Base-by-base conservation (phyloP, 1,140 invertebrate species). In the Calephelis nemesis region DNA sequence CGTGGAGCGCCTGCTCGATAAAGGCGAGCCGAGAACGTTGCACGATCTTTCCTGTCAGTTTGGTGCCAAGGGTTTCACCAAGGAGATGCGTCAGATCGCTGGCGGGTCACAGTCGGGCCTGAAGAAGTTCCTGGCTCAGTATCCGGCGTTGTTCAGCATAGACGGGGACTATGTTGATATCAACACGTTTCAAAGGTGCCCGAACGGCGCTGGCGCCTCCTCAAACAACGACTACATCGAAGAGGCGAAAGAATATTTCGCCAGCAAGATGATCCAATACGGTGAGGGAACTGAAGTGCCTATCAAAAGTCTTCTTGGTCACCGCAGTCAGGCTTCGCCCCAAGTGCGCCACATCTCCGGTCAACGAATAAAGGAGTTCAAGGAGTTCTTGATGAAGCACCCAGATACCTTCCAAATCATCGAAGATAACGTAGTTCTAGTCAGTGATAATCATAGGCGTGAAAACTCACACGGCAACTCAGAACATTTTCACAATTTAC, bases 1-100 rank as follows among this genome's bases (percentile, higher is more conserved):
- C 92, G 95, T 99, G 80, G 98, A 99, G 92, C 95, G 97, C 83
- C 93, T 99, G 66, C 94, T 99, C 93, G 97, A 98, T 87, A 98
- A 98, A 92, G 96, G 96, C 71, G 97, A 97, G 87, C 97, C 97
- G 68, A 94, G 98, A 83, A 98, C 98, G 58, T 93, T 99, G 73
- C 98, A 99, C 90, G 98, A 99, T 93, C 94, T 99, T 68, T 98
- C 97, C 83, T 99, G 98, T 92, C 97, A 98, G 91, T 98, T 98
- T 92, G 97, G 98, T 79, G 97, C 97, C 69, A 98, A 98, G 92
- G 97, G 97, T 64, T 98, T 98, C 85, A 98, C 97, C 4, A 98
- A 98, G 93, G 97, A 98, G 93, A 98, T 97, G 97, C 93, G 96
- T 74, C 97, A 98, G 92, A 98, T 98, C 77, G 97, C 97, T 80